Base-by-base conservation (phyloP, 2,113 vertebrate species). In the Seriola quinqueradiata region DNA sequence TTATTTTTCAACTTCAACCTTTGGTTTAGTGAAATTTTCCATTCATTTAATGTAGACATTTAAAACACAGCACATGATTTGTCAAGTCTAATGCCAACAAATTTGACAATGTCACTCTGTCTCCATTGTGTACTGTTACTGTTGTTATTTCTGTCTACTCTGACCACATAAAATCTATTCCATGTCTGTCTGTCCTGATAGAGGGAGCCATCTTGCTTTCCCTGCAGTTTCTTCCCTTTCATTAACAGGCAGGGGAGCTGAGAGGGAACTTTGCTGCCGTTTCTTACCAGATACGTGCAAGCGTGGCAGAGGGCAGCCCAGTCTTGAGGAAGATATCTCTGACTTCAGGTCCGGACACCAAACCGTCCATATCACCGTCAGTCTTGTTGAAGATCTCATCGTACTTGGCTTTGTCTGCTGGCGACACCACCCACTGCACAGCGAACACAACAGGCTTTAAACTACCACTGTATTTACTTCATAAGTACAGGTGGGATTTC, bases 291-390 rank as follows among this genome's bases (percentile, higher is more conserved):
- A 99, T 98, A 73, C 95, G 97, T 57, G 98, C 98, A 7, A 99
- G 95, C 19, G 98, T 96, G 69, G 94, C 86, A 82, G 98, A 97
- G 66, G 97, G 96, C 69, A 99, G 93, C 52, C 98, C 97, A 0
- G 98, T 99, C 91, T 98, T 99, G 64, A 99, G 90, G 91, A 99
- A 99, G 6, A 99, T 96, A 77, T 99, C 98, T 93, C 95, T 96
- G 81, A 97, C 98, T 93, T 99, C 98, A 54, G 97, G 92, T 67
- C 98, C 98, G 71, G 98, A 99, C 68, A 99, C 97, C 83, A 98
- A 96, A n/a, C 97, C 97, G 68, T 99, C 98, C 96, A 97, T 96
- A 92, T 99, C 98, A 38, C 95, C 94, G 77, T 99, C 98, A 19
- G 97, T 98, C 95, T 98, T 98, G 77, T 90, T 89, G 92, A 99